Percentiles rank a stretch among this genome's conserved stretches.
phyloP scores from a whole-genome alignment of 2,113 vertebrate genomes.

The Pteruthius melanotis region DNA sequence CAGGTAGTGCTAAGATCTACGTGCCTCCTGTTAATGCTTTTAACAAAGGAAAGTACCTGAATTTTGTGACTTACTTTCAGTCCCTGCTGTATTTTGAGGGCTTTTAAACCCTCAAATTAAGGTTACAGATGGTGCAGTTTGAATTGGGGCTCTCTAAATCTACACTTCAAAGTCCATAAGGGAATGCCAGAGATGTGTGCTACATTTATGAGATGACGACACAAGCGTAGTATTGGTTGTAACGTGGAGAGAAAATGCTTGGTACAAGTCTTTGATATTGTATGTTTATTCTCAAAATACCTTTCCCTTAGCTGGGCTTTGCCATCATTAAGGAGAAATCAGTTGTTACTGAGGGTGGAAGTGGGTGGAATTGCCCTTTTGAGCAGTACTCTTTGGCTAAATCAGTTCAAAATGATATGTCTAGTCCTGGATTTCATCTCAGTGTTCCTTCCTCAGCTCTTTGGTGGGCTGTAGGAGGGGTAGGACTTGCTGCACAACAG shows the following conservation, averaged over 20 bases:
- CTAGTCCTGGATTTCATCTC: background rate
- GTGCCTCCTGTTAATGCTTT: background rate
- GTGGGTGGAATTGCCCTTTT: background rate
- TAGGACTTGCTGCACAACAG: background rate
- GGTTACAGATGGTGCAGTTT: background rate
- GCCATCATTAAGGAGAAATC: background rate
- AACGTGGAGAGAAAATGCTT: background rate
- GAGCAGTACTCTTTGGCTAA: background rate
- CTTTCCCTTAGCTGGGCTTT: background rate
- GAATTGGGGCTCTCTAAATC: background rate
- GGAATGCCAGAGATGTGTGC: background rate
- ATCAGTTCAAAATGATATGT: background rate
- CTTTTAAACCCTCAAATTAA: background rate
- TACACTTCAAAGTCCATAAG: background rate
- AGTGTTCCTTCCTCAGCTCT: background rate
- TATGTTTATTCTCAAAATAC: background rate
- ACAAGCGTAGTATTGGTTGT: rapidly evolving
- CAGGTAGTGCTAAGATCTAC: background rate
- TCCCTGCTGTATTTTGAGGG: background rate
- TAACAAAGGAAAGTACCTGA: background rate
- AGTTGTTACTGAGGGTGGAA: background rate
- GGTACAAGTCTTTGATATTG: background rate
- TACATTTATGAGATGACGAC: background rate
- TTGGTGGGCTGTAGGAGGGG: background rate
- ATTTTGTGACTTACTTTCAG: background rate